phyloP scores from a whole-genome alignment of 2,113 vertebrate species.

The Microcebus ravelobensis region DNA sequence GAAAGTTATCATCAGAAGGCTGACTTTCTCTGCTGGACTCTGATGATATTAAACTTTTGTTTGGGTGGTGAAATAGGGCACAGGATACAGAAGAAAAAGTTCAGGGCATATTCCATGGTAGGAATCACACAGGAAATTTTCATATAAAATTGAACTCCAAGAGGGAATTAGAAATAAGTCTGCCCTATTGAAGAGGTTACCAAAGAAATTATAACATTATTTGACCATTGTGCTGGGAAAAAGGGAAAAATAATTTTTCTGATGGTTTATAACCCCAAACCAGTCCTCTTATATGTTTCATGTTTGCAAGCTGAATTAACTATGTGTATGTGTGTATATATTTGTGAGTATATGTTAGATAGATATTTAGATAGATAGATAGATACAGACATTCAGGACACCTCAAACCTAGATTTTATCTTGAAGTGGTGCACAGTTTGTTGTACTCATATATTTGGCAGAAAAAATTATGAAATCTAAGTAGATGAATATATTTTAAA shows the following conservation, averaged over 20 bases:
- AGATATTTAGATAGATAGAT: no score
- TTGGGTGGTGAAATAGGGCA: neutral
- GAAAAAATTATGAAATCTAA: neutral
- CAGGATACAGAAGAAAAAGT: neutral
- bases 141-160: neutral
- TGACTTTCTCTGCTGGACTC: neutral
- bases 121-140: neutral
- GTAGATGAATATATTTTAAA: neutral
- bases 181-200: neutral
- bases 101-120: neutral
- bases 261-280: neutral
- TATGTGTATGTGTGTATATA: neutral
- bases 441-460: neutral
- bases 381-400: neutral
- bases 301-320: neutral
- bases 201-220: neutral
- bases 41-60: neutral
- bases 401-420: neutral
- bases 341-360: neutral
- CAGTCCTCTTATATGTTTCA: neutral
- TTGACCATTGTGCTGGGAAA: neutral
- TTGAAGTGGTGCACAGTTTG: neutral
- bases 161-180: neutral
- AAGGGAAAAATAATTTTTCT: neutral
- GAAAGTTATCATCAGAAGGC: neutral